A percentile compares a stretch with the other conserved stretches of the same genome.
phyloP scores from a whole-genome alignment of 1,140 invertebrate genomes.

The Andrena cerasifolii region DNA sequence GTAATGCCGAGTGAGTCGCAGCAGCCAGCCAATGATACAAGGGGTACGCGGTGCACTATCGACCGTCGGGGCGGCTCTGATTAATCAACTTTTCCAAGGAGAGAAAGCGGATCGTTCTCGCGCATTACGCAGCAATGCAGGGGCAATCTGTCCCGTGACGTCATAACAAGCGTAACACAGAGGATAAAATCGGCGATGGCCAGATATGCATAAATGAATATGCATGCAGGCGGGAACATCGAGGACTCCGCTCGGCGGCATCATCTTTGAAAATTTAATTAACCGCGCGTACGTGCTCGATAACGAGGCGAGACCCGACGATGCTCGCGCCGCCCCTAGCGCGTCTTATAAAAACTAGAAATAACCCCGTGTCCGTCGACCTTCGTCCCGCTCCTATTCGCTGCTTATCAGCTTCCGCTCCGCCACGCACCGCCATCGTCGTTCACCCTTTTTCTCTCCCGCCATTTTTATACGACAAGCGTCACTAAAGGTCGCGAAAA shows the following conservation, averaged over 20 bases:
- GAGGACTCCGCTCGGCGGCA: slow-evolving; percentile 20
- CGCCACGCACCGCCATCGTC: neutral
- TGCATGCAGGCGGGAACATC: slow-evolving; percentile 35
- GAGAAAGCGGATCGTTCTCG: slow-evolving; percentile 4
- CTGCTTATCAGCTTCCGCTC: neutral
- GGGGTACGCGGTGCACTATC: neutral
- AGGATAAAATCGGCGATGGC: slow-evolving; percentile 3
- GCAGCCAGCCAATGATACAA: neutral
- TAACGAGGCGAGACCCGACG: slow-evolving; percentile 23
- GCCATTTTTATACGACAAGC: neutral
- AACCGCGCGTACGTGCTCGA: slow-evolving; percentile 40
- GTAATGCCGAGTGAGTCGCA: too few relatives aligned
- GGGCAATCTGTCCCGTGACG: slow-evolving; percentile 15
- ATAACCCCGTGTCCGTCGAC: slow-evolving; percentile 4
- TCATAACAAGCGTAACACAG: slow-evolving; percentile 1
- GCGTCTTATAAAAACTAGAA: slow-evolving; percentile 14
- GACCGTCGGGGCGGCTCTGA: neutral
- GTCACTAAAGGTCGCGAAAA: too few relatives aligned
- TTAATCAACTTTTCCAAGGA: neutral
- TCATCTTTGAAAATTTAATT: slow-evolving; percentile 49
- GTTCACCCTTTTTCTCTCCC: too few relatives aligned
- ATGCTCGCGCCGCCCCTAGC: neutral
- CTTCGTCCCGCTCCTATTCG: neutral
- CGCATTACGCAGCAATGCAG: slow-evolving; percentile 4
- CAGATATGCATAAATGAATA: slow-evolving; percentile 43